These are phyloP conservation scores for Melinaea marsaeus DNA, from an alignment of 2,888 invertebrate species.

Conservation along the genomic window DNA sequence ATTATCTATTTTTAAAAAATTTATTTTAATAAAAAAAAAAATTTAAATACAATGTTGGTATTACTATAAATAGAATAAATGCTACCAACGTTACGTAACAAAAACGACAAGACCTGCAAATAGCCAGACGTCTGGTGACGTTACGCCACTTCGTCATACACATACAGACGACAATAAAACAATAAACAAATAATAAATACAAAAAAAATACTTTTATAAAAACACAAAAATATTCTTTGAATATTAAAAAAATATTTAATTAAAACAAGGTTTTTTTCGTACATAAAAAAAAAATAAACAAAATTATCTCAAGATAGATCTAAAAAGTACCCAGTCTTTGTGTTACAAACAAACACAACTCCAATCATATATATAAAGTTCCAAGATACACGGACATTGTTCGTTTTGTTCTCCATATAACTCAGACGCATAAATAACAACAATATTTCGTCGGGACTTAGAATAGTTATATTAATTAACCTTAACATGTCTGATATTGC, in stretches of 20 bases:
- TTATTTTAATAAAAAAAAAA: too few relatives aligned
- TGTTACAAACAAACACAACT: not conserved
- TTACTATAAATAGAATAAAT: conserved; percentile 4
- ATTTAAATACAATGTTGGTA: too few relatives aligned
- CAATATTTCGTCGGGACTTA: conserved; percentile 60
- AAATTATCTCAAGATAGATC: too few relatives aligned
- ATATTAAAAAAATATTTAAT: too few relatives aligned
- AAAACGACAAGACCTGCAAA: conserved; percentile 38
- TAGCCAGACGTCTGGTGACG: conserved; percentile 40
- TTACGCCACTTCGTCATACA: conserved; percentile 20
- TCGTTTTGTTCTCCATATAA: conserved; percentile 33
- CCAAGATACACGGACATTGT: conserved; percentile 16
- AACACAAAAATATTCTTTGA: too few relatives aligned
- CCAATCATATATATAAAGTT: not conserved
- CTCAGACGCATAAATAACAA: conserved; percentile 66
- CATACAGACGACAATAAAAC: conserved; percentile 1
- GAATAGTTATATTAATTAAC: conserved; percentile 65
- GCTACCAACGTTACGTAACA: conserved; percentile 24
- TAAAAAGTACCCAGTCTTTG: too few relatives aligned
- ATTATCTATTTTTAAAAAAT: too few relatives aligned
- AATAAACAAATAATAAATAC: not conserved
- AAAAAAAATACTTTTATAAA: not conserved
- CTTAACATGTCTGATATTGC: conserved; percentile 54
- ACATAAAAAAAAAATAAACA: too few relatives aligned
- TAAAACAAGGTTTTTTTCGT: too few relatives aligned